Percentiles rank a stretch among this genome's conserved stretches.
phyloP scores from a whole-genome alignment of 2,113 vertebrate species.

The Galemys pyrenaicus region DNA sequence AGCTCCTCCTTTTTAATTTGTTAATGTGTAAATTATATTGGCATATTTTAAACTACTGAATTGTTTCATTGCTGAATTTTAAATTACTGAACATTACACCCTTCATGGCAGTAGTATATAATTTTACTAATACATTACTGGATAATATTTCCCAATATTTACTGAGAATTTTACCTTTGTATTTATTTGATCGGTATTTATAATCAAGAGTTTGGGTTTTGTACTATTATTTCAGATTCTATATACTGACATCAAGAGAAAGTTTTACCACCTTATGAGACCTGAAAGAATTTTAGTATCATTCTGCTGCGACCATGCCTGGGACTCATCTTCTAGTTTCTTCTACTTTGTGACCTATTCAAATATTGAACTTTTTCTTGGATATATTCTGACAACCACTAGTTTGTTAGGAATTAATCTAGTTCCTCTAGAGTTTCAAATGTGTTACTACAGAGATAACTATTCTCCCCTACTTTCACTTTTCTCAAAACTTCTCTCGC shows the following conservation, averaged over 20 bases:
- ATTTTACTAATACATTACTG: background rate
- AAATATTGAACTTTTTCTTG: background rate
- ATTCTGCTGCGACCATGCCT: background rate
- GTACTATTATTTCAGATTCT: background rate
- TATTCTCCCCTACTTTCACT: background rate
- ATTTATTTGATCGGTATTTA: background rate
- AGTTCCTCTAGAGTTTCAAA: background rate
- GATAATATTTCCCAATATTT: background rate
- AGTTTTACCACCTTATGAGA: background rate
- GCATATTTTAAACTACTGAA: background rate
- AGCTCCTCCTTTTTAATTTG: background rate
- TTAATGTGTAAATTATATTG: background rate
- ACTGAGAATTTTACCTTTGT: background rate
- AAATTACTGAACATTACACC: background rate
- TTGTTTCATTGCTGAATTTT: background rate
- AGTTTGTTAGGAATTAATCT: background rate
- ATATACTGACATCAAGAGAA: background rate
- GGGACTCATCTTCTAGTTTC: background rate
- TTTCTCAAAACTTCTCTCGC: background rate
- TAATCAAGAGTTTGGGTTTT: background rate
- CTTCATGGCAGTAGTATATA: background rate
- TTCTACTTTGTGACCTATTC: background rate
- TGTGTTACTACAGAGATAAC: background rate
- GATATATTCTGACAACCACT: background rate
- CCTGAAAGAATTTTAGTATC: background rate